Evolutionary conservation across 2,113 vertebrate genomes (phyloP).

Genomic region (Paramormyrops kingsleyae): DNA sequence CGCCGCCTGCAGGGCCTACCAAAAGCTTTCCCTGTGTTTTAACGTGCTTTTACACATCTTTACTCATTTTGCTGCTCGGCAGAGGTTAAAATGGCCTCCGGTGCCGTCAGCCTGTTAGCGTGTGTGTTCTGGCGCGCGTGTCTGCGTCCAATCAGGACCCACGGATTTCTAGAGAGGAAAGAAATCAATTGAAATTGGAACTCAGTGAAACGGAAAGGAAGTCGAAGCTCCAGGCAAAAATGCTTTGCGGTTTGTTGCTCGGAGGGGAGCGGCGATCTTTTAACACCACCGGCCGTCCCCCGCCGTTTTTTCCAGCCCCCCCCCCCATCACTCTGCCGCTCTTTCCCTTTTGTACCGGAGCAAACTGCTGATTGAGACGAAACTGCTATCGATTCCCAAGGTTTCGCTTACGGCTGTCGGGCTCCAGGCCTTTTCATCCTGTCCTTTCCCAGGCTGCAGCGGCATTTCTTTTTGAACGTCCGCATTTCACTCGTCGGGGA

Average conservation of each 20-base stretch:
- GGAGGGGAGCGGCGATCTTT: neutral
- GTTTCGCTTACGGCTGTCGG: constrained; percentile 11
- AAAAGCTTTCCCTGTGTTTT: neutral
- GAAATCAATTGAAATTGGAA: neutral
- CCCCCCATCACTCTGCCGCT: neutral
- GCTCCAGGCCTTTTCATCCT: neutral
- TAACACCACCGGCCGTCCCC: neutral
- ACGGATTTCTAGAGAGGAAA: neutral
- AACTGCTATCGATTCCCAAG: neutral
- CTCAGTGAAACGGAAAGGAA: neutral
- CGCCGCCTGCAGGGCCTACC: neutral
- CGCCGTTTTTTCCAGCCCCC: neutral
- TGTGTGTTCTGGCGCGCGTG: neutral
- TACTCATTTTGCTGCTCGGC: neutral
- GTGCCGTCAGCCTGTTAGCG: neutral
- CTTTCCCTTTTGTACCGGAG: neutral
- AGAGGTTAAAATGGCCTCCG: neutral
- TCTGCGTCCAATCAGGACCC: neutral
- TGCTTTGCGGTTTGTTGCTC: neutral
- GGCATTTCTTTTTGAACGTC: constrained; percentile 1
- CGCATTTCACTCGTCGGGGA: neutral
- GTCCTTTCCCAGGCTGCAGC: neutral
- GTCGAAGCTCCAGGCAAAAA: neutral
- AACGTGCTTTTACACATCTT: neutral
- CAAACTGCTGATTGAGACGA: neutral